Evolutionary conservation across 2,888 invertebrate species (phyloP).

Genomic region (Lithophane leautieri): DNA sequence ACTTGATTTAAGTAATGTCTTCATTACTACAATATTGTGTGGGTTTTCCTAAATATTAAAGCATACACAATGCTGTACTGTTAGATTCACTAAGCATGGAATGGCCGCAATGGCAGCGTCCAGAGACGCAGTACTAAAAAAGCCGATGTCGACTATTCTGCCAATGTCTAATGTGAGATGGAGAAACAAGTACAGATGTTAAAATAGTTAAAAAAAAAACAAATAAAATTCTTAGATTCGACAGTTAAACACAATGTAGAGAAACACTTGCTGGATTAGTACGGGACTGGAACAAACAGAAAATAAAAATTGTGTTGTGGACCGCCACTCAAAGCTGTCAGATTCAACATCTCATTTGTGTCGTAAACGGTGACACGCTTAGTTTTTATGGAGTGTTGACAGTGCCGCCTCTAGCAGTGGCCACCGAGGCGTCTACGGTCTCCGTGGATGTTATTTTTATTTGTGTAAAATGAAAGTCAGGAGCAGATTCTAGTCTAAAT

Average conservation of each 20-base stretch:
- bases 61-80: background rate
- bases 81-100: background rate
- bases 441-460: background rate
- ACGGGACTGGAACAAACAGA: too few species aligned
- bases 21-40: background rate
- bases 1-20: background rate
- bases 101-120: background rate
- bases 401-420: too few species aligned
- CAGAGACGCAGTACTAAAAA: background rate
- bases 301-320: background rate
- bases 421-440: background rate
- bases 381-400: background rate
- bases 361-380: background rate
- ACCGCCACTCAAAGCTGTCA: background rate
- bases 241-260: too few species aligned
- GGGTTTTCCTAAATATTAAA: background rate
- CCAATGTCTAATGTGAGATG: too few species aligned
- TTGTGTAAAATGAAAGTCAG: background rate
- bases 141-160: background rate
- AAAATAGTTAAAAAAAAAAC: too few species aligned
- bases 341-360: background rate
- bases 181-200: too few species aligned
- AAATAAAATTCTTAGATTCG: too few species aligned
- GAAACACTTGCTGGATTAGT: too few species aligned
- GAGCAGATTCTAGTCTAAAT: slow-evolving; percentile 4